These are phyloP conservation scores for Xestia rhomboidea DNA, from an alignment of 2,888 invertebrate species.

Conservation along the genomic window DNA sequence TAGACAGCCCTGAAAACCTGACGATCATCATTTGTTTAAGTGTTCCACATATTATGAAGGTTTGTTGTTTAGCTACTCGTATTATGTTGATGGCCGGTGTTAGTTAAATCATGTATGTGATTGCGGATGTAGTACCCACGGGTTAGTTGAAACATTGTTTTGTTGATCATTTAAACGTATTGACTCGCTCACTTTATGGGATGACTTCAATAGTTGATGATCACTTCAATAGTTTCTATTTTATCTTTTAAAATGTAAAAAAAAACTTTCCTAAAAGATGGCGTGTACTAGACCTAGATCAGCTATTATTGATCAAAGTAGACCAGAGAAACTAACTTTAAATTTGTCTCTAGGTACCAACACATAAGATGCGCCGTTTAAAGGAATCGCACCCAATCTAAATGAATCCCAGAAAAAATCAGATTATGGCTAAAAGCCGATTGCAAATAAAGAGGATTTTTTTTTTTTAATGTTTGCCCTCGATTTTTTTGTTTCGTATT, in stretches of 20 bases:
- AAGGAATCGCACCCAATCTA: not conserved
- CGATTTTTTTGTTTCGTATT: not conserved
- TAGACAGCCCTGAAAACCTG: constrained; percentile 9
- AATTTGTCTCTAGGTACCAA: not conserved
- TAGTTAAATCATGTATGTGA: constrained; percentile 36
- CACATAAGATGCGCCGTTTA: not conserved
- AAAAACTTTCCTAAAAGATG: not conserved
- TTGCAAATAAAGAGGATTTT: too few relatives aligned
- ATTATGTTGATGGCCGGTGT: constrained; percentile 48
- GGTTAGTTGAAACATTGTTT: constrained; percentile 1
- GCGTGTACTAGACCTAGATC: not conserved
- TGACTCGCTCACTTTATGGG: not conserved
- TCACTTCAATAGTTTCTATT: not conserved
- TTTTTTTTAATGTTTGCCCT: not conserved
- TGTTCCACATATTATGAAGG: constrained; percentile 23
- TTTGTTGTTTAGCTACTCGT: constrained; percentile 34
- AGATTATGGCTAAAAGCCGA: too few relatives aligned
- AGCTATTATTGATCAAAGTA: too few relatives aligned
- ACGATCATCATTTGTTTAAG: constrained; percentile 56
- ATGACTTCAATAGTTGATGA: not conserved
- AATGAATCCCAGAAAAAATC: too few relatives aligned
- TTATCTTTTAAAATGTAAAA: not conserved
- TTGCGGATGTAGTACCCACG: constrained; percentile 5
- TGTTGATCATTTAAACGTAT: constrained; percentile 8
- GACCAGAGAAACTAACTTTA: not conserved